Evolutionary conservation across 1,140 invertebrate species (phyloP), one percentile per base, ranked within the genome.

Genomic region (Pseudomyrmex dendroicus): DNA sequence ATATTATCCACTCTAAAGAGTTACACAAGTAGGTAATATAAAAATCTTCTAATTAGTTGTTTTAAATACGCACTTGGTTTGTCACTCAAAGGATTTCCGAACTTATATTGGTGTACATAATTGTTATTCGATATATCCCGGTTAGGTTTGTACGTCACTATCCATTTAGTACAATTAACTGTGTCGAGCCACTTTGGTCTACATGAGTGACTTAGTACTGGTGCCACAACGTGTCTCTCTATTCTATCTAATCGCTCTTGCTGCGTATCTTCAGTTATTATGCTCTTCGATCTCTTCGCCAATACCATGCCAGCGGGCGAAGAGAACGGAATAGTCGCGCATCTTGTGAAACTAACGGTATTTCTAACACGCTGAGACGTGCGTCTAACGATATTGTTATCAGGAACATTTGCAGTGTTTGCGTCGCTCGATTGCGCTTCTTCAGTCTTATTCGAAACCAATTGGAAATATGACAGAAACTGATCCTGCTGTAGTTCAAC

Each of bases 231-330:
- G 72, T 95, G 94, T 74, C 95, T 92, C 59, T 95, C 95, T 72
- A 95, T 88, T 82, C 95, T 93, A 46, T 95, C 95, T 20, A 95
- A 72, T 46, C 95, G 92, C 85, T 95, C 95, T 62, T 92, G 93
- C n/a, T 95, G 92, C 67, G 94, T 95, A 9, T 93, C 93, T 80
- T 93, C 90, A 0, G 94, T 94, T 90, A 95, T 95, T 63, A 93
- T 89, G 35, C 35, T 35, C 83, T 95, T 95, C 1, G 95, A 94
- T 13, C 94, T 94, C 82, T 94, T 95, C 2, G 94, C 89, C 66
- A 95, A 86, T 62, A 93, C 90, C 13, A 95, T 90, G 10, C 95
- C 95, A 50, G 95, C 95, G n/a, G 95, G 95, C 20, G 95, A 95
- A 2, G 95, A 95, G 82, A 95, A 95, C 12, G 95, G 95, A 57